Conservation (phyloP, 2,113 vertebrate genomes). For the Pyxicephalus adspersus region DNA sequence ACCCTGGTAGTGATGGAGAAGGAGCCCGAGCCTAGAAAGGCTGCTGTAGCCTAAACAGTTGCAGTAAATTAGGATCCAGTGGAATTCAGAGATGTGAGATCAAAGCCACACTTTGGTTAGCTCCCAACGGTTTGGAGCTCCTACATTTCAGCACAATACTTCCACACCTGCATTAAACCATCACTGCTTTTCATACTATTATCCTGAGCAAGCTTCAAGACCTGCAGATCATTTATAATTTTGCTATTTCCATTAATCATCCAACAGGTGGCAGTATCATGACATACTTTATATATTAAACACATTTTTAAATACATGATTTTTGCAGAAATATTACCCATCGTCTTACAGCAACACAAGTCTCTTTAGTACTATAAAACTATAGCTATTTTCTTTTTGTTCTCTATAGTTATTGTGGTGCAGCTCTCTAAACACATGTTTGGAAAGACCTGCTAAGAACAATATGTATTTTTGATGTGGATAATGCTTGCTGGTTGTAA, state of each 20-base stretch:
- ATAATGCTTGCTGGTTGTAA: slow-evolving; percentile 25
- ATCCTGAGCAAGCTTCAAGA: too few species aligned
- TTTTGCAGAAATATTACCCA: slow-evolving; percentile 54
- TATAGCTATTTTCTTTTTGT: slow-evolving; percentile 50
- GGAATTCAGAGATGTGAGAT: too few species aligned
- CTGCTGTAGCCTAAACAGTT: too few species aligned
- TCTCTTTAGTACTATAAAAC: slow-evolving; percentile 46
- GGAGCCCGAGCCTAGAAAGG: too few species aligned
- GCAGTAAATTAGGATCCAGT: too few species aligned
- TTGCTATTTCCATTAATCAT: background rate
- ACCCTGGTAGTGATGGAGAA: too few species aligned
- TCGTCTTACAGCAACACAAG: slow-evolving; percentile 38
- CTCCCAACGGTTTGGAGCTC: too few species aligned
- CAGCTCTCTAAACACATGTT: slow-evolving; percentile 4
- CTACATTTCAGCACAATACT: too few species aligned
- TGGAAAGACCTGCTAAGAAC: background rate
- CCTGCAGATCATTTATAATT: too few species aligned
- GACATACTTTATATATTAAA: background rate
- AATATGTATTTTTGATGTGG: slow-evolving; percentile 14
- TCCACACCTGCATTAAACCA: too few species aligned
- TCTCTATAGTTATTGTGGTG: background rate
- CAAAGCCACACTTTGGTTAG: too few species aligned
- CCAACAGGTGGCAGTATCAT: slow-evolving; percentile 79
- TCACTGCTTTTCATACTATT: too few species aligned
- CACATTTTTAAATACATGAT: background rate